Evolutionary conservation across 2,888 invertebrate genomes (phyloP), one percentile per base, ranked within the genome.

Genomic region (Protophormia terraenovae): DNA sequence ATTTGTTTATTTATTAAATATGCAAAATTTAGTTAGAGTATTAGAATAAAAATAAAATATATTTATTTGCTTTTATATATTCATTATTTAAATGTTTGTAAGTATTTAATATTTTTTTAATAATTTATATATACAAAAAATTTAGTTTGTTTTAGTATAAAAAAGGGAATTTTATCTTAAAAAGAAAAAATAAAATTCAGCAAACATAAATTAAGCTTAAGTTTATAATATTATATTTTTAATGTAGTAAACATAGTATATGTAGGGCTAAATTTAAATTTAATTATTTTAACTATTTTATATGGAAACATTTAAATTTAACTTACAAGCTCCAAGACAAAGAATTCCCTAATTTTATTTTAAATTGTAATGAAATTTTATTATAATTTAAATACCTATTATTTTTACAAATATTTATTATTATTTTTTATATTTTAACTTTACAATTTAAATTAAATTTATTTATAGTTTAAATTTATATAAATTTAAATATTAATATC

Each of bases 341-440:
- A 24, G 0, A 53, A 41, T 81, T 81, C 81, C 81, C 69, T 75
- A 69, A 81, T 62, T 62, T 53, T 50, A 81, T 62, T 62, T 53
- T 50, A 50, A 2, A 12, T 19, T 66, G n/a, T 45, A 8, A 8
- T 41, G 2, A 27, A 41, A 53, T 27, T 19, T 27, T 6, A 22
- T 41, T 41, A n/a, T 29, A 22, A 14, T 66, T n/a, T 38, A 24
- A 62, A 64, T 19, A 7, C 0, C 3, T 62, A 7, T n/a, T 41
- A 4, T n/a, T 5, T 41, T 22, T 16, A 45, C 24, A 45, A 24
- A n/a, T 7, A n/a, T 24, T 12, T 41, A 45, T 24, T 45, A 19
- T 32, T 12, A 16, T 24, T 27, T 38, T 38, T 10, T 27, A 24
- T 38, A 10, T 19, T 16, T 71, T 71, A 24, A 38, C 8, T 71